phyloP scores from a whole-genome alignment of 2,888 invertebrate species.

The Hydraecia micacea region DNA sequence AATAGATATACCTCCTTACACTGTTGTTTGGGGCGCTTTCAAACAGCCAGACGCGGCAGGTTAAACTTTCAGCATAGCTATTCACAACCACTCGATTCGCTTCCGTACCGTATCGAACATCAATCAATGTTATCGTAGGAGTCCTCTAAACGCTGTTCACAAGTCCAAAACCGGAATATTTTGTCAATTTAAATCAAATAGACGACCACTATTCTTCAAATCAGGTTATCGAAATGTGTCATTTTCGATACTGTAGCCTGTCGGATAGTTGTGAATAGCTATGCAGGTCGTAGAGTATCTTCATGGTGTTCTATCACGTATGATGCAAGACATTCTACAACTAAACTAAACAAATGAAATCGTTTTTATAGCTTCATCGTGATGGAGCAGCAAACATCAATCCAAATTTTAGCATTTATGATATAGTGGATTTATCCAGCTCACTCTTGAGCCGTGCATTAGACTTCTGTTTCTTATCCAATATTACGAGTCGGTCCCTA shows the following conservation, averaged over 20 bases:
- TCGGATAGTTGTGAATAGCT: too few species aligned
- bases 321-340: neutral
- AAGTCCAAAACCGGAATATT: too few species aligned
- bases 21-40: too few species aligned
- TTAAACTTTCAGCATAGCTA: too few species aligned
- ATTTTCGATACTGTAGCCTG: too few species aligned
- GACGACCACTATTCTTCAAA: too few species aligned
- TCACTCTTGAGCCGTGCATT: conserved; percentile 73
- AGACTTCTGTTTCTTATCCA: conserved; percentile 67
- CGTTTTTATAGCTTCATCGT: neutral
- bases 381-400: conserved; percentile 38
- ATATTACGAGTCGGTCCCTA: conserved; percentile 23
- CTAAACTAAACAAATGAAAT: neutral
- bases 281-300: neutral
- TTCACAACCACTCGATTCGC: too few species aligned
- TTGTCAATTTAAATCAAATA: too few species aligned
- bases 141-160: too few species aligned
- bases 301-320: neutral
- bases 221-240: too few species aligned
- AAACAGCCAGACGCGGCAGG: neutral
- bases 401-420: conserved; percentile 18
- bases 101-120: too few species aligned
- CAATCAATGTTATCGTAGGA: too few species aligned
- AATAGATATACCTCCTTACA: neutral
- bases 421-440: conserved; percentile 50